Conservation (phyloP, 2,888 invertebrate genomes). For the Troglohyphantes excavatus region DNA sequence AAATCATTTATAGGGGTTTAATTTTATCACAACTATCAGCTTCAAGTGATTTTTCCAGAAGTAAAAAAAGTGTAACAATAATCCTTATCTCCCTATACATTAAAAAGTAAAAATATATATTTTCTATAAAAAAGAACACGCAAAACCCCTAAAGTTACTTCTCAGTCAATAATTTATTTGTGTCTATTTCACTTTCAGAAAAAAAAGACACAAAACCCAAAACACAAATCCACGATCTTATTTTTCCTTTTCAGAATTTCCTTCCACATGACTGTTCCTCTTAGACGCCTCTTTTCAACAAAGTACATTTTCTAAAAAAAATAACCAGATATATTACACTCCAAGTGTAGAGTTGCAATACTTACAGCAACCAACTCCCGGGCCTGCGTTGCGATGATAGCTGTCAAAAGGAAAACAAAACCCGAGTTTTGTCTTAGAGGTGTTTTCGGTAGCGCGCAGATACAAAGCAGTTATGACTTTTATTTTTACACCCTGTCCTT, state of each 20-base stretch:
- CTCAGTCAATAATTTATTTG: not conserved
- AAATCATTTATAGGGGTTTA: no score
- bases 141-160: not conserved
- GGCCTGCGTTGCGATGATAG: constrained; percentile 41
- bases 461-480: not conserved
- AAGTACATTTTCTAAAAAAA: constrained; percentile 21
- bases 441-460: not conserved
- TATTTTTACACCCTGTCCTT: not conserved
- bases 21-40: no score
- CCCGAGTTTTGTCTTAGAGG: not conserved
- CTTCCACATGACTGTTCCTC: constrained; percentile 10
- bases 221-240: no score
- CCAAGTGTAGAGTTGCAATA: not conserved
- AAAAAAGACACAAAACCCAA: not conserved
- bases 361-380: not conserved
- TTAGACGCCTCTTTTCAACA: constrained; percentile 1
- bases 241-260: constrained; percentile 25
- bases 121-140: not conserved
- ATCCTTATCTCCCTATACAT: no score
- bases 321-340: constrained; percentile 19
- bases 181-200: not conserved
- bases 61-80: no score
- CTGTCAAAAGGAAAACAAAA: constrained; percentile 18
- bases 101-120: no score
- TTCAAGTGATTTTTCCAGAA: no score